Base-by-base conservation (phyloP, 2,888 invertebrate species). In the Bugulina stolonifera region DNA sequence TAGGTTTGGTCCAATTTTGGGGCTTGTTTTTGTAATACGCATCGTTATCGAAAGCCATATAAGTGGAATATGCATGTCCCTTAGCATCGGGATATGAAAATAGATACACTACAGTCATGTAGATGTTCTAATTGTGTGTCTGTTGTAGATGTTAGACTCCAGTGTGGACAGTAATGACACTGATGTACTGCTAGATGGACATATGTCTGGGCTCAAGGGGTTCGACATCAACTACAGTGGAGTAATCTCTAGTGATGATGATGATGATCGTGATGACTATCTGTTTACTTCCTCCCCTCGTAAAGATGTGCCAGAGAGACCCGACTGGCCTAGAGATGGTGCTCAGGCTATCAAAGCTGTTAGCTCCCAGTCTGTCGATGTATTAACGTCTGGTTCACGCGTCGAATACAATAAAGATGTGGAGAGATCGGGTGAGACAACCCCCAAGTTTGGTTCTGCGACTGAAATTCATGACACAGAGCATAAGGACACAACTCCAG, bases 91-190 rank as follows among this genome's bases (percentile, higher is more conserved):
- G n/a, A n/a, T n/a, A n/a, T n/a, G n/a, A n/a, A n/a, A n/a, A n/a
- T n/a, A n/a, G n/a, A n/a, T n/a, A n/a, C n/a, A n/a, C n/a, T n/a
- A n/a, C n/a, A n/a, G n/a, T n/a, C n/a, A n/a, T n/a, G n/a, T n/a
- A n/a, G n/a, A n/a, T n/a, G n/a, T n/a, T n/a, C n/a, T n/a, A n/a
- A n/a, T 18, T 43, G 43, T 43, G 5, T 43, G 18, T 64, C 3
- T 64, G 25, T 23, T 57, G 22, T 64, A 64, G 64, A 22, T 64
- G 35, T 69, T 58, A 23, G 43, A 69, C 35, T 89, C 89, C 78
- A 88, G 89, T 77, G 87, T 87, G 70, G 64, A 64, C 64, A 64
- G 64, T 32, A 64, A 27, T 64, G 64, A 64, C 64, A 64, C 64
- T 2, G 64, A 64, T 32, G 32, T 32, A 34, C 64, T 64, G 32